phyloP scores from a whole-genome alignment of 2,888 invertebrate species.

The Scaptomyza polygonia region DNA sequence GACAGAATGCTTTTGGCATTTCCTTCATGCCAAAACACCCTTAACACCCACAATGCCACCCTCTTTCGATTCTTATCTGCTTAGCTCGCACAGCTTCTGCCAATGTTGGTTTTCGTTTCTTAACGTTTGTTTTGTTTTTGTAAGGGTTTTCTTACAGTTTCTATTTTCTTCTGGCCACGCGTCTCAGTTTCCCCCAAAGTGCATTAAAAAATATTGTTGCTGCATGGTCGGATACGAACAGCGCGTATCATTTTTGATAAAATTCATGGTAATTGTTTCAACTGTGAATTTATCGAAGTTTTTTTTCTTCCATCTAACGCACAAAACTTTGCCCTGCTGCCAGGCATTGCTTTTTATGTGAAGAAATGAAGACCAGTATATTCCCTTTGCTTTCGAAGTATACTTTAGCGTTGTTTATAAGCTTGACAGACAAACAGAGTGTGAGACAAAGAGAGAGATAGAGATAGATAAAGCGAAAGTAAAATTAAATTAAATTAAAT shows the following conservation, averaged over 20 bases:
- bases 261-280: slow-evolving; percentile 79
- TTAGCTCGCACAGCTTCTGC: slow-evolving; percentile 61
- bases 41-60: background rate
- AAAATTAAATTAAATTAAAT: slow-evolving; percentile 22
- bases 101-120: slow-evolving; percentile 51
- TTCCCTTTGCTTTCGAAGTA: slow-evolving; percentile 4
- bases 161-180: slow-evolving; percentile 33
- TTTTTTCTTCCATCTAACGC: slow-evolving; percentile 69
- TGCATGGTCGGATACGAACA: slow-evolving; percentile 79
- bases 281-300: slow-evolving; percentile 81
- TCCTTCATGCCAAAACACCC: slow-evolving; percentile 46
- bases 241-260: slow-evolving; percentile 79
- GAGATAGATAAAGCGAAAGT: slow-evolving; percentile 1
- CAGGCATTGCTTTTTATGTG: slow-evolving; percentile 63
- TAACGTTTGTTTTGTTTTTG: slow-evolving; percentile 11
- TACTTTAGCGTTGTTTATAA: slow-evolving; percentile 7
- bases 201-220: slow-evolving; percentile 81
- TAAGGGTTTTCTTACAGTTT: background rate
- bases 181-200: slow-evolving; percentile 78
- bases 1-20: slow-evolving; percentile 70
- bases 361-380: slow-evolving; percentile 22
- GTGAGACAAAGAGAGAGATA: background rate
- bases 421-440: background rate
- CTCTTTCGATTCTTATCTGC: slow-evolving; percentile 65
- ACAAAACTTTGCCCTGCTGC: slow-evolving; percentile 71